Evolutionary conservation across 2,113 vertebrate species (phyloP), one percentile per base, ranked within the genome.

Genomic region (Morone saxatilis): DNA sequence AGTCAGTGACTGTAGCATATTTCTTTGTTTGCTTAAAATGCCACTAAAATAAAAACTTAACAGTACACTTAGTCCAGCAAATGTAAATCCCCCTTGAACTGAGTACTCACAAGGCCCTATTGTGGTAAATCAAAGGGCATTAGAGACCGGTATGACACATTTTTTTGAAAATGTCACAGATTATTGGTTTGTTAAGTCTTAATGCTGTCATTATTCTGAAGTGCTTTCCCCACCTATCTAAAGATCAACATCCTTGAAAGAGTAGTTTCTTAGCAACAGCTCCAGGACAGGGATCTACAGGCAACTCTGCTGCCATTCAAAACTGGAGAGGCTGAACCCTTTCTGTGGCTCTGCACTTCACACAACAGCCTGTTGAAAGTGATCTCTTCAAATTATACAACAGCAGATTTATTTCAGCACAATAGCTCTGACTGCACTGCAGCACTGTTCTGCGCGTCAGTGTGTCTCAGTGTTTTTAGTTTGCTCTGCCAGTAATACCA

Each of bases 181-280:
- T 65, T 71, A 51, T 62, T 48, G 68, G 45, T 85, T 71, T 48
- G 54, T 74, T 66, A 71, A 54, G 50, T 75, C 59, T 47, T 72
- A 47, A 62, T 40, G 36, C 72, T 65, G 56, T 56, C 72, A 74
- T 81, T 74, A 77, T 63, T 80, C 63, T 59, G 25, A 71, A 75
- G 80, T 60, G 78, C 69, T 80, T 63, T 57, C 36, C 19, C 22
- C 38, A 68, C 45, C 77, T 57, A 63, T 80, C 65, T 51, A 61
- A 89, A 85, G 76, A 87, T 80, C 85, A 84, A 50, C 75, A 60
- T 72, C 69, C 76, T 83, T 83, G 73, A 76, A 86, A 73, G 36
- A 45, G 45, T 71, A 73, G 90, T 86, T 89, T 74, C 83, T 89
- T 81, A 92, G 86, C 86, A 91, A 91, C 84, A 38, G 80, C 70